A percentile compares a stretch with the other conserved stretches of the same genome.
These are phyloP conservation scores for Pammene fasciana DNA, from an alignment of 2,888 invertebrate genomes.

Conservation along the genomic window DNA sequence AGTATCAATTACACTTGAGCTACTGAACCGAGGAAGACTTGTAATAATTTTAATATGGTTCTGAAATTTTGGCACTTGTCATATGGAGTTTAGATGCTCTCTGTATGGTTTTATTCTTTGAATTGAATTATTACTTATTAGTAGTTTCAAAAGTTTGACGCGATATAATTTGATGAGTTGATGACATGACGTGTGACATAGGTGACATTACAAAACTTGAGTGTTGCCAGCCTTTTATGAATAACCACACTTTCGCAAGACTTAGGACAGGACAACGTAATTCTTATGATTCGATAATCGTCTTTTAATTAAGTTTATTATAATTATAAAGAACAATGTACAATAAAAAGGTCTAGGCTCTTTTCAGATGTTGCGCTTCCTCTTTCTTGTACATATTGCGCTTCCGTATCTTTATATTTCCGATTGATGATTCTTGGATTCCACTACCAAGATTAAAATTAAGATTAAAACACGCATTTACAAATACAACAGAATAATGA, in stretches of 20 bases:
- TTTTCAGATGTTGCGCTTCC: neutral
- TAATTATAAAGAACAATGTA: neutral
- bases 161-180: conserved; percentile 28
- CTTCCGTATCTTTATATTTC: conserved; percentile 16
- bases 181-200: conserved; percentile 42
- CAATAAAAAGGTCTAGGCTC: conserved; percentile 24
- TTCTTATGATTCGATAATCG: neutral
- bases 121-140: conserved; percentile 28
- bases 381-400: neutral
- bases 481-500: neutral
- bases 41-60: neutral
- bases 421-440: neutral
- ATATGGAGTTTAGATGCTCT: neutral
- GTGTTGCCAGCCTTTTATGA: conserved; percentile 28
- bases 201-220: conserved; percentile 39
- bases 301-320: neutral
- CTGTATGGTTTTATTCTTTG: conserved; percentile 13
- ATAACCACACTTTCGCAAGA: conserved; percentile 9
- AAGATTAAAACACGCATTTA: conserved; percentile 6
- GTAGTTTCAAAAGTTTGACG: conserved; percentile 37
- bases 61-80: neutral
- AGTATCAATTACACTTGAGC: conserved; percentile 27
- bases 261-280: neutral
- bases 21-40: neutral
- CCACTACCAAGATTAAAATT: neutral